Evolutionary conservation across 2,797 vertebrate genomes (phyloP).

Genomic region (Coluber constrictor): DNA sequence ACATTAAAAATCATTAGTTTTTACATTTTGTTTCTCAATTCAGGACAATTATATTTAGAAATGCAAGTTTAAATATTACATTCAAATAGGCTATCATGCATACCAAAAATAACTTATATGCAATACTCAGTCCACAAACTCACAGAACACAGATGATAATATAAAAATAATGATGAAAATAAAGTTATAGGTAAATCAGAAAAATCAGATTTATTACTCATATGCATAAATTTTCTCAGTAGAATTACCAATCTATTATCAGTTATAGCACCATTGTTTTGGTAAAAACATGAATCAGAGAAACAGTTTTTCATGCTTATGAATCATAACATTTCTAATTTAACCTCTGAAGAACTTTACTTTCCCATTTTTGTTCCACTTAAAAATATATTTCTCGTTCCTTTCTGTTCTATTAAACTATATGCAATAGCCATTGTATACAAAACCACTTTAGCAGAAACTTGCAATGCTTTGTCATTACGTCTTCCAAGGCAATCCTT

Average conservation of each 20-base stretch:
- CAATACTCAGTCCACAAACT: not conserved
- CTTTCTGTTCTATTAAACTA: not conserved
- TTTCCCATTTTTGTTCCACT: not conserved
- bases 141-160: not conserved
- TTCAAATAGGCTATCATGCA: not conserved
- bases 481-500: not conserved
- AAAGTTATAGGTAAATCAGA: not conserved
- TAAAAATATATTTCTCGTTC: not conserved
- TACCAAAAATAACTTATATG: not conserved
- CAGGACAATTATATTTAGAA: not conserved
- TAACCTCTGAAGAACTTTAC: not conserved
- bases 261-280: not conserved
- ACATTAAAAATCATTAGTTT: not conserved
- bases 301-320: not conserved
- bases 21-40: not conserved
- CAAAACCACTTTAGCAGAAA: not conserved
- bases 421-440: not conserved
- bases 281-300: not conserved
- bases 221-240: not conserved
- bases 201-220: not conserved
- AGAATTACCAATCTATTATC: not conserved
- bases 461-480: not conserved
- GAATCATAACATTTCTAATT: not conserved
- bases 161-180: not conserved
- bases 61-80: not conserved